Conservation (phyloP, 2,797 vertebrate species). For the Coendou prehensilis region DNA sequence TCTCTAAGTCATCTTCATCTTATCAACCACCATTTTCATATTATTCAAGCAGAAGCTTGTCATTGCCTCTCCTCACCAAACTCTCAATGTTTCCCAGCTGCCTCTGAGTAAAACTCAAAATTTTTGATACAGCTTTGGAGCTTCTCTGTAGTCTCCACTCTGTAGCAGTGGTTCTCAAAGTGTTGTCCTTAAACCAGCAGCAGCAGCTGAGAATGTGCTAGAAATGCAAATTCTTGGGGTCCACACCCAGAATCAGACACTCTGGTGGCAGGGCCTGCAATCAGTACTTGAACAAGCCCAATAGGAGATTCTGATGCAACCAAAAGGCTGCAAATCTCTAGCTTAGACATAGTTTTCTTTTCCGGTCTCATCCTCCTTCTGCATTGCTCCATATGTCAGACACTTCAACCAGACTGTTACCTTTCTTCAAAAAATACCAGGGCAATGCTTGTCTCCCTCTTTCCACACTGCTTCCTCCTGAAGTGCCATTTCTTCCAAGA, state of each 20-base stretch:
- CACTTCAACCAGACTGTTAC: background rate
- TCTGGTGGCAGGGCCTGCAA: background rate
- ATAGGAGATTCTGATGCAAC: background rate
- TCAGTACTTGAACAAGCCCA: constrained; percentile 2
- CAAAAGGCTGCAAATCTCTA: background rate
- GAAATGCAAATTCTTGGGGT: background rate
- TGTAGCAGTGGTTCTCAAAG: background rate
- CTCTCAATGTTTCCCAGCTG: background rate
- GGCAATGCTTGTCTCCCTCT: background rate
- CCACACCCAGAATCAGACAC: background rate
- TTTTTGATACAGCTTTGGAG: background rate
- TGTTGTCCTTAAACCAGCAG: background rate
- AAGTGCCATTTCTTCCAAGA: background rate
- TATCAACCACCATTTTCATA: constrained; percentile 5
- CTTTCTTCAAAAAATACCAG: background rate
- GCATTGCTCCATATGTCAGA: background rate
- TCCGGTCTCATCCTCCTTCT: background rate
- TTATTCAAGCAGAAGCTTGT: background rate
- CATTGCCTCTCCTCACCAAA: background rate
- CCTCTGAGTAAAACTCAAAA: background rate
- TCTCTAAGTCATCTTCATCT: background rate
- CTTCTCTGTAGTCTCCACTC: background rate
- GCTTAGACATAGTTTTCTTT: background rate
- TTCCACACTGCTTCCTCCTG: background rate
- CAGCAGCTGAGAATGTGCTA: background rate